Evolutionary conservation across 2,113 vertebrate genomes (phyloP), one percentile per base, ranked within the genome.

Genomic region (Nycticorax nycticorax): DNA sequence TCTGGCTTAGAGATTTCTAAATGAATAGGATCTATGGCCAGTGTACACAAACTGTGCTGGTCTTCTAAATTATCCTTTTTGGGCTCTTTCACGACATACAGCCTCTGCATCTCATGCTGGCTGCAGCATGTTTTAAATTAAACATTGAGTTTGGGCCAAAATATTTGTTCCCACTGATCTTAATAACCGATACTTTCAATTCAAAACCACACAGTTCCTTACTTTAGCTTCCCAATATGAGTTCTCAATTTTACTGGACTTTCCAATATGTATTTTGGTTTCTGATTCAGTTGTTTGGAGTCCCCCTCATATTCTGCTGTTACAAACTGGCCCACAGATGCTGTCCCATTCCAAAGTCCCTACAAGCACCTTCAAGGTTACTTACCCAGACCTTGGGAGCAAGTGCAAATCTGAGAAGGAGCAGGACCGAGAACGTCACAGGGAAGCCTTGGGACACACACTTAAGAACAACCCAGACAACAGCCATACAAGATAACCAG

Each of bases 341-440:
- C 27, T 50, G 37, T 45, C 9, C 28, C 0, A 0, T 78, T 79
- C 45, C 3, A 27, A 69, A 43, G 12, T 50, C 24, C 2, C 1
- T 55, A 47, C 9, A 75, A 67, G 9, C 1, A 53, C 22, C 15
- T 78, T 78, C 27, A 71, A 48, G 39, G 7, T 81, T 32, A 35
- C 17, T 18, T 64, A 50, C 12, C 18, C 32, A 47, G 28, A 41
- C 24, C 32, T 14, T 55, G 28, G 63, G 28, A 67, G 17, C 12
- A 77, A 47, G 8, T 33, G 10, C 10, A 82, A 39, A 78, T 81
- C 19, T 52, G 56, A 62, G 64, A 90, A 57, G 14, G 55, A 66
- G 4, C 19, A 57, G 30, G 12, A 35, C 32, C 73, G 11, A 4
- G 3, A 52, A 52, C 15, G 9, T 24, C 41, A 47, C 33, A 32